A percentile compares a stretch with the other conserved stretches of the same genome.
Conservation (phyloP, 2,888 invertebrate species). For the Epinotia demarniana region DNA sequence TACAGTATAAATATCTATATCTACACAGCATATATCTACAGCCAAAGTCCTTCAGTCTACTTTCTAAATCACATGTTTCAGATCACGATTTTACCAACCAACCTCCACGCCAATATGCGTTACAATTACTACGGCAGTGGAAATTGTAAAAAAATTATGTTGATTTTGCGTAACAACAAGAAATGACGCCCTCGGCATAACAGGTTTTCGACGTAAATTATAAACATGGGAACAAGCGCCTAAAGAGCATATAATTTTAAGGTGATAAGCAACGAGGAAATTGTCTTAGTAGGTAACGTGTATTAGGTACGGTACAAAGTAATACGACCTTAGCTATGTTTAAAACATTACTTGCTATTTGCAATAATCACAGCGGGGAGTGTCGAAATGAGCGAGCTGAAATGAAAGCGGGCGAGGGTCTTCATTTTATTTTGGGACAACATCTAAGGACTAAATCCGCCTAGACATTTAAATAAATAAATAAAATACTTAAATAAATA, state of each 20-base stretch:
- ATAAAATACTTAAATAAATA: no score
- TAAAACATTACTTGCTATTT: slow-evolving; percentile 20
- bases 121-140: slow-evolving; percentile 4
- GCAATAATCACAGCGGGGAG: slow-evolving; percentile 32
- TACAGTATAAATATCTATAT: no score
- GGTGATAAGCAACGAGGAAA: not conserved
- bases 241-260: slow-evolving; percentile 1
- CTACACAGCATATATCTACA: no score
- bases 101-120: not conserved
- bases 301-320: not conserved
- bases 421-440: slow-evolving; percentile 50
- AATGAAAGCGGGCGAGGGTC: slow-evolving; percentile 54
- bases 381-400: slow-evolving; percentile 42
- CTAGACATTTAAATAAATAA: slow-evolving; percentile 46
- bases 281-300: not conserved
- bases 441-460: slow-evolving; percentile 39
- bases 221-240: not conserved
- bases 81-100: no score
- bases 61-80: no score
- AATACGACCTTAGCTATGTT: not conserved
- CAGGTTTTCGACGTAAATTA: not conserved
- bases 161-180: slow-evolving; percentile 6
- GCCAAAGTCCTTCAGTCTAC: no score
- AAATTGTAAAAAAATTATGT: slow-evolving; percentile 1
- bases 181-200: slow-evolving; percentile 2